A percentile compares a stretch with the other conserved stretches of the same genome.
Evolutionary conservation across 2,888 invertebrate genomes (phyloP).

Genomic region (Aquatica leii): DNA sequence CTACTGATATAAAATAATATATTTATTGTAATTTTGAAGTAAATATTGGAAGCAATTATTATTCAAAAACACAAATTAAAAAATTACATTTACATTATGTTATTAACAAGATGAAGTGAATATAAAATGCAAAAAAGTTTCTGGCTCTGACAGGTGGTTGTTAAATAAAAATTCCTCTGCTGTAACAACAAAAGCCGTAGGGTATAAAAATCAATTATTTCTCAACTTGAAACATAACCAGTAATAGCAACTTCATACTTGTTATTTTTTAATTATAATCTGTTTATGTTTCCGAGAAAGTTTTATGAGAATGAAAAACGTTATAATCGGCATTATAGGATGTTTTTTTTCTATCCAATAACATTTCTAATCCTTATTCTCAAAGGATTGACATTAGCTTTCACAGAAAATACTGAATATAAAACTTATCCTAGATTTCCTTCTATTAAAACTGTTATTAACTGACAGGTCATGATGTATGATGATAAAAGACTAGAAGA

Average conservation of each 20-base stretch:
- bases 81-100: no score
- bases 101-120: no score
- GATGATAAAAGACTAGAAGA: conserved; percentile 50
- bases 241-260: not conserved
- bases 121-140: not conserved
- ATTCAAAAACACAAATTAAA: no score
- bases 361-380: not conserved
- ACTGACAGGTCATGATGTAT: conserved; percentile 53
- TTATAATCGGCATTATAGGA: conserved; percentile 13
- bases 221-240: conserved; percentile 3
- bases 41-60: no score
- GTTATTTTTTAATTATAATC: not conserved
- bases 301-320: no score
- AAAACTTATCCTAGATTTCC: conserved; percentile 47
- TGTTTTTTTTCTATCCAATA: no score
- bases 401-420: conserved; percentile 40
- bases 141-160: conserved; percentile 11
- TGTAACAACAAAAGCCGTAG: conserved; percentile 9
- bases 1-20: no score
- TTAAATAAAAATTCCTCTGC: conserved; percentile 3
- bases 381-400: conserved; percentile 21
- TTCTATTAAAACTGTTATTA: conserved; percentile 46
- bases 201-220: conserved; percentile 8
- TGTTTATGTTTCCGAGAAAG: no score
- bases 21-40: no score